A percentile compares a stretch with the other conserved stretches of the same genome.
Evolutionary conservation across 2,888 invertebrate species (phyloP).

Genomic region (Muschampia plurimacula): DNA sequence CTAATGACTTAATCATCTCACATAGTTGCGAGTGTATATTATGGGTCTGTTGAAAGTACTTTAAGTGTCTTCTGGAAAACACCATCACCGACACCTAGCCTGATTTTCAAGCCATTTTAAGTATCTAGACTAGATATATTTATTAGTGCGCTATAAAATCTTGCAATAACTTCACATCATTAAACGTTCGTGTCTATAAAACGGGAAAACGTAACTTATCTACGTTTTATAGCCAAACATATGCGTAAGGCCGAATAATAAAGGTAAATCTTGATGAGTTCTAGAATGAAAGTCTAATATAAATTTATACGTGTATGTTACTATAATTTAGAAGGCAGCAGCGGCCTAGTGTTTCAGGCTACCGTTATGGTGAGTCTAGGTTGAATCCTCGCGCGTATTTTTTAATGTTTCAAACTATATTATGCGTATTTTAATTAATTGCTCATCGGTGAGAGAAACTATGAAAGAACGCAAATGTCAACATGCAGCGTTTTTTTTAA

Average conservation of each 20-base stretch:
- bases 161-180: constrained; percentile 6
- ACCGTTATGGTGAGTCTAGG: background rate
- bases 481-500: too few relatives aligned
- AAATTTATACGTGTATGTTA: background rate
- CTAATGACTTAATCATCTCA: too few relatives aligned
- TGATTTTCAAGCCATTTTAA: constrained; percentile 5
- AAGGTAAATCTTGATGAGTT: constrained; percentile 5
- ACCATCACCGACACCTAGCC: background rate
- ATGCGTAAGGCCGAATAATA: background rate
- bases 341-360: too few relatives aligned
- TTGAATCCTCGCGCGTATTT: background rate
- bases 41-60: background rate
- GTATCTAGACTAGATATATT: background rate
- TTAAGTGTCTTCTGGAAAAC: background rate
- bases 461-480: too few relatives aligned
- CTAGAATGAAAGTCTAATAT: background rate
- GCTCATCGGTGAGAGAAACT: too few relatives aligned
- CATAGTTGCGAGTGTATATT: too few relatives aligned
- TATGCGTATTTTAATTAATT: too few relatives aligned
- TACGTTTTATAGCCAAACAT: background rate
- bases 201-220: constrained; percentile 2
- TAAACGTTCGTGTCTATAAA: constrained; percentile 1
- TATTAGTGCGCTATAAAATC: constrained; percentile 6
- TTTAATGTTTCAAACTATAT: too few relatives aligned
- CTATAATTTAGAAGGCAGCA: background rate